A percentile compares a stretch with the other conserved stretches of the same genome.
Evolutionary conservation across 2,797 vertebrate species (phyloP).

Genomic region (Eutrigla gurnardus): DNA sequence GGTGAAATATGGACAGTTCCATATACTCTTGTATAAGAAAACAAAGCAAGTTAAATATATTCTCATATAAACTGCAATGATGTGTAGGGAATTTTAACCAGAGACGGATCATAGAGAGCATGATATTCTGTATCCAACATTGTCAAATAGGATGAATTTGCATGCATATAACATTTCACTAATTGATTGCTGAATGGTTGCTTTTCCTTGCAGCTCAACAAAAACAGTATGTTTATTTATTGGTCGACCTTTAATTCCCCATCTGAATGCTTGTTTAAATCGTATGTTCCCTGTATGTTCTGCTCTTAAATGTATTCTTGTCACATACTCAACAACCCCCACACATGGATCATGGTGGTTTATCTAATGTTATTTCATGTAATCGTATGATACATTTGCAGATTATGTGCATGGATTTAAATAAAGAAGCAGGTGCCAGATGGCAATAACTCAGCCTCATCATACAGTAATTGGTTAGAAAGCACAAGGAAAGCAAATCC

Average conservation of each 20-base stretch:
- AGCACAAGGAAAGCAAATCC: constrained; percentile 35
- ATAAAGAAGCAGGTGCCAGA: constrained; percentile 47
- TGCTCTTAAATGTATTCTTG: constrained; percentile 10
- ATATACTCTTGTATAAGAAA: neutral
- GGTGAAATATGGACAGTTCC: too few species aligned
- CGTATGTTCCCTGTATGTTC: neutral
- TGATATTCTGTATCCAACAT: neutral
- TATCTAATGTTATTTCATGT: constrained; percentile 20
- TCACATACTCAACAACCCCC: constrained; percentile 17
- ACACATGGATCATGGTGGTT: constrained; percentile 12
- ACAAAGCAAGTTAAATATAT: neutral
- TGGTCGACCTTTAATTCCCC: neutral
- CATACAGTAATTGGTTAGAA: constrained; percentile 55
- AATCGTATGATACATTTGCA: constrained; percentile 27
- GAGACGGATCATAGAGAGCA: too few species aligned
- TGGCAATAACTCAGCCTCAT: constrained; percentile 60
- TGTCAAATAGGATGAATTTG: neutral
- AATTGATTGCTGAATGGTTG: neutral
- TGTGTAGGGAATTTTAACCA: too few species aligned
- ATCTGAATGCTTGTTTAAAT: neutral
- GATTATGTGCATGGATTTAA: constrained; percentile 28
- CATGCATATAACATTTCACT: neutral
- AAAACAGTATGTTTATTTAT: neutral
- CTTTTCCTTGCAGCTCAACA: neutral
- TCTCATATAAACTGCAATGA: too few species aligned